These are phyloP conservation scores for Hydrotaea diabolus DNA, from an alignment of 2,888 invertebrate genomes.

Conservation along the genomic window DNA sequence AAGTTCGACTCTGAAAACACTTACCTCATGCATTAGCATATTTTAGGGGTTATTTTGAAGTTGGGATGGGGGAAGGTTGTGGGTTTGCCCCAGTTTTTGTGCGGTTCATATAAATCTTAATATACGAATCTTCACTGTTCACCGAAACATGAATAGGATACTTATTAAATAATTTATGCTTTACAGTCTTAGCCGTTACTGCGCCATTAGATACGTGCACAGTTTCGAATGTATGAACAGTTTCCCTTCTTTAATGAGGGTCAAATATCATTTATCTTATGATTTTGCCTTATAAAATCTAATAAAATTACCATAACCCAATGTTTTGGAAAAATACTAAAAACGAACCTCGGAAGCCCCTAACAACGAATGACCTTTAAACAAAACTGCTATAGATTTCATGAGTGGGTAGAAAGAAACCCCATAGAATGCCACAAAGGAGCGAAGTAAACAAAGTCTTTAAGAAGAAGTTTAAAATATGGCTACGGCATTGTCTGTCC, in stretches of 20 bases:
- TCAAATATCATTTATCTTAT: slow-evolving; percentile 15
- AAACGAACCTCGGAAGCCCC: no score
- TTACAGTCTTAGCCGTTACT: not conserved
- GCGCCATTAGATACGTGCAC: no score
- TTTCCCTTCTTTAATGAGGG: slow-evolving; percentile 28
- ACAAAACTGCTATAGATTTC: not conserved
- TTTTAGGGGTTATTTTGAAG: not conserved
- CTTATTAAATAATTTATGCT: slow-evolving; percentile 46
- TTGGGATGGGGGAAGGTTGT: not conserved
- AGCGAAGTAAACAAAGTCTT: not conserved
- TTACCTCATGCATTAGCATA: not conserved
- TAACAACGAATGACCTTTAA: not conserved
- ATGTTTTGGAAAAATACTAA: not conserved
- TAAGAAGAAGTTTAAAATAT: not conserved
- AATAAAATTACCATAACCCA: slow-evolving; percentile 19
- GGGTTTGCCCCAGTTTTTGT: no score
- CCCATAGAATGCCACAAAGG: not conserved
- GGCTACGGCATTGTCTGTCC: not conserved
- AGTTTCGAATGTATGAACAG: no score
- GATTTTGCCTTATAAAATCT: slow-evolving; percentile 12
- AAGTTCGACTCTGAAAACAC: not conserved
- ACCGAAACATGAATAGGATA: not conserved
- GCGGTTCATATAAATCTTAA: not conserved
- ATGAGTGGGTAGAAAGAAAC: not conserved
- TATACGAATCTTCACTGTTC: not conserved